Base-by-base conservation (phyloP, 2,888 invertebrate species). In the Idaea biselata region DNA sequence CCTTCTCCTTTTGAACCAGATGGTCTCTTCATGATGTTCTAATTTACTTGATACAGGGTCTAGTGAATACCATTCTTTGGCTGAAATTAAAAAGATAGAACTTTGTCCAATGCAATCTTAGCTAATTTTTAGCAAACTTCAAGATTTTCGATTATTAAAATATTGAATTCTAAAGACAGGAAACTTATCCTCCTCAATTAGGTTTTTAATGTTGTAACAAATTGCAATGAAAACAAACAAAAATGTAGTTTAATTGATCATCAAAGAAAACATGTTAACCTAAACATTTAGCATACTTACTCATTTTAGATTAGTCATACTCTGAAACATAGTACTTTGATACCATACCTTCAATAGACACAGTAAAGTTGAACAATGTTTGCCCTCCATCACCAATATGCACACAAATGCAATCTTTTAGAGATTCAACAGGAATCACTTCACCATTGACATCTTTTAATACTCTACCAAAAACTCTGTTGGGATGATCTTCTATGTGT, bases 1-100 rank as follows among this genome's bases (percentile, higher is more conserved):
- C 69, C 96, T 94, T 65, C 98, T 94, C 64, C 96, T 94, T 82
- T 96, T 96, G 61, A 99, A 93, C 88, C 96, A 95, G 2, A 68
- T 61, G 3, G 86, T 88, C 69, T 93, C 88, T 68, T 88, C 82
- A 64, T 83, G 79, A 0, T 81, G 83, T 68, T 93, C 83, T 1
- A 94, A 67, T 60, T 78, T 83, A 32, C 72, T 80, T 25, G 78
- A 79, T 7, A 84, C 77, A 18, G 93, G 92, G 69, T 95, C 92
- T 59, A 94, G 90, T 61, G 93, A 88, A 68, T 93, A 93, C 94
- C 96, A 95, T 64, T 89, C 84, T 58, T 83, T 82, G 7, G 93
- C 95, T 91, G 85, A 72, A 44, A 44, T 44, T 3, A 44, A 44
- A 44, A 44, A 8, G 14, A 44, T 11, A 11, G 44, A 8, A 32